These are phyloP conservation scores for Vulpes vulpes DNA, from an alignment of 2,113 vertebrate species.

Conservation along the genomic window DNA sequence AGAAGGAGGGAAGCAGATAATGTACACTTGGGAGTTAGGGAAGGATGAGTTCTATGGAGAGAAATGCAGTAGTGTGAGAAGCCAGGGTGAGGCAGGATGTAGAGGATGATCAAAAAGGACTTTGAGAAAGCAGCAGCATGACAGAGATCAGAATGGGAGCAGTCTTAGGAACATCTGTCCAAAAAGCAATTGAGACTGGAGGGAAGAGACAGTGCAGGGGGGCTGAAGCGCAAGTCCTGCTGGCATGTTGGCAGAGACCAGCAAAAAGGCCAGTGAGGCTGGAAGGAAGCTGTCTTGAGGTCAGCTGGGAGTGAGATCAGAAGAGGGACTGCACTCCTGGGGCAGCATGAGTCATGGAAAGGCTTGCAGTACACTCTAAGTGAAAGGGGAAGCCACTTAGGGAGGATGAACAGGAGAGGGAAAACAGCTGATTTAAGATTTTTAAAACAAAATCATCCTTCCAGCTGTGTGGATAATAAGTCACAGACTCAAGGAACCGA, in stretches of 20 bases:
- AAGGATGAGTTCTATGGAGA: neutral
- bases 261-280: neutral
- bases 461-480: neutral
- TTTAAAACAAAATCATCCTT: neutral
- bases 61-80: neutral
- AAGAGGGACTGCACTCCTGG: neutral
- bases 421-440: neutral
- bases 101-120: neutral
- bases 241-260: neutral
- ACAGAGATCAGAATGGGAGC: neutral
- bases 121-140: neutral
- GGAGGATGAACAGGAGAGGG: neutral
- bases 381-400: neutral
- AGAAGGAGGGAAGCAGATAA: neutral
- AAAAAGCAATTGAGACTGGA: neutral
- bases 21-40: neutral
- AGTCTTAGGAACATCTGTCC: neutral
- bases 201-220: neutral
- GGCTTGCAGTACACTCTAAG: neutral
- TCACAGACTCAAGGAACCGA: neutral
- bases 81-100: neutral
- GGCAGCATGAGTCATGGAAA: rapidly evolving
- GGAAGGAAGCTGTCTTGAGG: neutral
- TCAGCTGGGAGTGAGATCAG: no score
- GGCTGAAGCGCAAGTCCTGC: neutral